A percentile compares a stretch with the other conserved stretches of the same genome.
Conservation (phyloP, 1,140 invertebrate genomes). For the Trissolcus basalis region DNA sequence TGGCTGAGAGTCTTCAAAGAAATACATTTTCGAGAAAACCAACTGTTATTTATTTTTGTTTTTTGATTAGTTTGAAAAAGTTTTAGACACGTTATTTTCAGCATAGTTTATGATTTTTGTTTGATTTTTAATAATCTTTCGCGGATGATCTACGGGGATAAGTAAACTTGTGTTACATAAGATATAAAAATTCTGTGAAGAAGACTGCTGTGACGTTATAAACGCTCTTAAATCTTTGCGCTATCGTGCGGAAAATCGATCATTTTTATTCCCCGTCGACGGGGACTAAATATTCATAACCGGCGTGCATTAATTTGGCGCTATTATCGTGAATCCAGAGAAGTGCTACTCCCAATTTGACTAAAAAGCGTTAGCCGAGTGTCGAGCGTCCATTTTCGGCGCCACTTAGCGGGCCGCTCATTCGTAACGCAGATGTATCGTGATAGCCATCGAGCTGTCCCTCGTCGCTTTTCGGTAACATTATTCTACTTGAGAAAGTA, state of each 20-base stretch:
- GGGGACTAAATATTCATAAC: conserved; percentile 24
- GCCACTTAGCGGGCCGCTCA: conserved; percentile 24
- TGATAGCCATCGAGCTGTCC: conserved; percentile 45
- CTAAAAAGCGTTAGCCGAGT: conserved; percentile 20
- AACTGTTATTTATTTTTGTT: no score
- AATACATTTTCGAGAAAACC: no score
- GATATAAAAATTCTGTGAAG: no score
- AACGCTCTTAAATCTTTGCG: neutral
- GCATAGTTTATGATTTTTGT: no score
- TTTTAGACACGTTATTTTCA: no score
- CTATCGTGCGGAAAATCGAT: neutral
- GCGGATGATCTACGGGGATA: no score
- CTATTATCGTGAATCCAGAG: conserved; percentile 14
- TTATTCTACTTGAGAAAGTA: conserved; percentile 53
- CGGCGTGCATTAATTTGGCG: conserved; percentile 10
- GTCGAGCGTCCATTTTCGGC: conserved; percentile 20
- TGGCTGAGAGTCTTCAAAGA: no score
- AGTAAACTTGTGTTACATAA: no score
- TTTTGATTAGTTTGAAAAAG: no score
- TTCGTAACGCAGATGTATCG: conserved; percentile 47
- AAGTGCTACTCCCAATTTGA: conserved; percentile 17
- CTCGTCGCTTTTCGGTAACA: conserved; percentile 44
- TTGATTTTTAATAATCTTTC: no score
- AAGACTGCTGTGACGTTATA: neutral
- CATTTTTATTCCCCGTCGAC: neutral